These are phyloP conservation scores for Cataglyphis rosenhaueri DNA, from an alignment of 2,888 invertebrate species.

Conservation along the genomic window DNA sequence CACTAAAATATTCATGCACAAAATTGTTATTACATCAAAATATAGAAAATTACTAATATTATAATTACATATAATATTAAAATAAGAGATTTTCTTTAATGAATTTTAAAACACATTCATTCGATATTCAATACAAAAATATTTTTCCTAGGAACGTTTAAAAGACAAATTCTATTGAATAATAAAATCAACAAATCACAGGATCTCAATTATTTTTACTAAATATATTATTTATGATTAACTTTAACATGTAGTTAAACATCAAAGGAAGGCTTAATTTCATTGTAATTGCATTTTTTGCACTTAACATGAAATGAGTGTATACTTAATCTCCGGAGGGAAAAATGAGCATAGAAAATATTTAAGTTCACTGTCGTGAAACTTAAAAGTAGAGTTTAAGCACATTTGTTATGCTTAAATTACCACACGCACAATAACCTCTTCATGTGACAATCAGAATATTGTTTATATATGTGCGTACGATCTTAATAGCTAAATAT, in stretches of 20 bases:
- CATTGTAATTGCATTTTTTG: background rate
- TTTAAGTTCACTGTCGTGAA: background rate
- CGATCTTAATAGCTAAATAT: slow-evolving; percentile 23
- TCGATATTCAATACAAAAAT: background rate
- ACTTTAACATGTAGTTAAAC: background rate
- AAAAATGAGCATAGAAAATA: background rate
- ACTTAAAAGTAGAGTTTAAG: background rate
- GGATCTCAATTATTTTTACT: background rate
- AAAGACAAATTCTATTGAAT: background rate
- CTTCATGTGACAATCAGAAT: slow-evolving; percentile 7
- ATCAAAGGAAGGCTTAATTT: background rate
- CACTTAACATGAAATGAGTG: background rate
- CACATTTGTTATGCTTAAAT: background rate
- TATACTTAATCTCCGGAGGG: background rate
- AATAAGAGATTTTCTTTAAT: background rate
- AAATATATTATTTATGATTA: background rate
- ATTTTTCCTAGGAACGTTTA: background rate
- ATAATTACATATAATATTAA: background rate
- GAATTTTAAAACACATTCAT: background rate
- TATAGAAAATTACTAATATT: background rate
- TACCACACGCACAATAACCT: background rate
- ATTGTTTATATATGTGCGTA: background rate
- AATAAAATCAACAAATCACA: background rate
- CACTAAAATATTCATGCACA: background rate
- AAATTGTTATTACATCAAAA: background rate